phyloP scores from a whole-genome alignment of 1,140 invertebrate genomes.

The Philopotamus ludificatus region DNA sequence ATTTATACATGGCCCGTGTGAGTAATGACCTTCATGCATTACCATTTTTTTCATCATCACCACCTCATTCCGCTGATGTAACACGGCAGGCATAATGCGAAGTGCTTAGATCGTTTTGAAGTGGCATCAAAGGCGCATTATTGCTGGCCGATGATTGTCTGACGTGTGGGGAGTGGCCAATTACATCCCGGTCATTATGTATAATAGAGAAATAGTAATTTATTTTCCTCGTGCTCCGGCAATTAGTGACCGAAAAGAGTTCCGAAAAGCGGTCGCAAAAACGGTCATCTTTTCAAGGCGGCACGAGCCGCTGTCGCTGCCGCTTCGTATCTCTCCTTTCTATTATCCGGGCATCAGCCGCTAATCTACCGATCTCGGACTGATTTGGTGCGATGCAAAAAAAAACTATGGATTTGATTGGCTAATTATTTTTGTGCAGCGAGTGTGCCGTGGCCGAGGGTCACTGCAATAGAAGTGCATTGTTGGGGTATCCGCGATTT shows the following conservation, averaged over 20 bases:
- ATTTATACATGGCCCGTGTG: neutral
- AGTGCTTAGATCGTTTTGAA: constrained; percentile 11
- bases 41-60: constrained; percentile 7
- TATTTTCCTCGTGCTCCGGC: constrained; percentile 20
- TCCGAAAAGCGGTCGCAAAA: constrained; percentile 1
- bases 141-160: constrained; percentile 2
- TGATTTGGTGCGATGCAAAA: neutral
- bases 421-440: neutral
- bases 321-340: constrained; percentile 8
- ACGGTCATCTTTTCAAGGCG: constrained; percentile 1
- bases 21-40: neutral
- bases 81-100: neutral
- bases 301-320: neutral
- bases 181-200: constrained; percentile 34
- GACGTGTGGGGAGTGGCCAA: constrained; percentile 29
- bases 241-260: constrained; percentile 10
- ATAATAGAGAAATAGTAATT: constrained; percentile 38
- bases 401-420: neutral
- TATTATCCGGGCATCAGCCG: constrained; percentile 21
- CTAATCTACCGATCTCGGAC: constrained; percentile 10
- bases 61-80: constrained; percentile 20
- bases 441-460: no score
- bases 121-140: constrained; percentile 35
- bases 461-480: no score
- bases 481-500: no score